These are phyloP conservation scores for Syngnathus floridae DNA, from an alignment of 2,113 vertebrate species.

Conservation along the genomic window DNA sequence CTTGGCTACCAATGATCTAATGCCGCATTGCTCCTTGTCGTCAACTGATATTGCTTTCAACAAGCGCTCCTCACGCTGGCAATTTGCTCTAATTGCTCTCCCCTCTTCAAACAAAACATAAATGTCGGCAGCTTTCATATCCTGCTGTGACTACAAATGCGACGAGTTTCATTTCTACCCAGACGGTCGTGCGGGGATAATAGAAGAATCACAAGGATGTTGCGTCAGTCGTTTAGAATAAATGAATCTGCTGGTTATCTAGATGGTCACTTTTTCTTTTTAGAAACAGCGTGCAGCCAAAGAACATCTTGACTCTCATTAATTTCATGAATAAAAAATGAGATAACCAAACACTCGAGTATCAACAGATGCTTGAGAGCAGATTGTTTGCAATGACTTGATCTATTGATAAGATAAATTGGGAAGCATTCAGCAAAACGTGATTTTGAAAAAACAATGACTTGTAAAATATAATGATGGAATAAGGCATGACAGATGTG, in stretches of 20 bases:
- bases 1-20: constrained; percentile 4
- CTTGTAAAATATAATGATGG: background rate
- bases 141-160: constrained; percentile 47
- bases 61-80: constrained; percentile 43
- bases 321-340: constrained; percentile 10
- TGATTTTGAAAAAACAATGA: background rate
- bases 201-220: constrained; percentile 17
- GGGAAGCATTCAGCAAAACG: background rate
- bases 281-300: background rate
- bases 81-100: constrained; percentile 66
- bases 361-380: constrained; percentile 1
- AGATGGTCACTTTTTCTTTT: constrained; percentile 12
- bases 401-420: no score
- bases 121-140: constrained; percentile 57
- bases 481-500: background rate
- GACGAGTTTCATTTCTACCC: constrained; percentile 26
- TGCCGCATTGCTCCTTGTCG: constrained; percentile 30
- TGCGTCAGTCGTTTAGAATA: constrained; percentile 13
- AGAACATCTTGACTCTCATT: background rate
- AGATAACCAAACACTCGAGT: background rate
- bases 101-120: constrained; percentile 51
- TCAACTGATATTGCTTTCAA: constrained; percentile 47
- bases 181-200: constrained; percentile 7
- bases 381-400: background rate
- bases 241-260: constrained; percentile 12